phyloP scores from a whole-genome alignment of 1,140 invertebrate species.

The Palaemon carinicauda region DNA sequence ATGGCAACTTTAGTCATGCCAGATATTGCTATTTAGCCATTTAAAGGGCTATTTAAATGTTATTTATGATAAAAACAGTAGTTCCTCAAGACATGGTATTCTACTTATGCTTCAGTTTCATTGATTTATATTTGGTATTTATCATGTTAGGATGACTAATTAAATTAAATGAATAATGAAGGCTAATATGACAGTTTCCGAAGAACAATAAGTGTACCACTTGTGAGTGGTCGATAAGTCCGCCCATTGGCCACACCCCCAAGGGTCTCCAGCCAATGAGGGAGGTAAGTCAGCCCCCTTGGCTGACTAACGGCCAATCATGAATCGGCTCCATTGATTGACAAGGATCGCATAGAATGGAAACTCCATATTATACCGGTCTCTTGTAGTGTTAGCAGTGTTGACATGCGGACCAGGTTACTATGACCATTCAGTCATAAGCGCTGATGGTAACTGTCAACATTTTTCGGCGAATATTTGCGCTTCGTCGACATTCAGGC shows the following conservation, averaged over 20 bases:
- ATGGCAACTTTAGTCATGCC: constrained; percentile 9
- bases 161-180: neutral
- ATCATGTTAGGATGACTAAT: neutral
- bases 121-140: neutral
- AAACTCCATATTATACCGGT: constrained; percentile 54
- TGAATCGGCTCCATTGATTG: constrained; percentile 42
- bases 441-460: neutral
- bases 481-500: constrained; percentile 15
- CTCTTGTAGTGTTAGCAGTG: constrained; percentile 25
- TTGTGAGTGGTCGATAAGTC: constrained; percentile 56
- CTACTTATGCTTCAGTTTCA: too few species aligned
- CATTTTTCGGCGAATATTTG: constrained; percentile 40
- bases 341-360: constrained; percentile 48
- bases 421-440: constrained; percentile 21
- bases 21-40: neutral
- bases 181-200: neutral
- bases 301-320: constrained; percentile 48
- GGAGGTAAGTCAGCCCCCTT: constrained; percentile 22
- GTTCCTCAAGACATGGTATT: too few species aligned
- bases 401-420: constrained; percentile 21
- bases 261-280: constrained; percentile 32
- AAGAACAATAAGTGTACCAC: constrained; percentile 27
- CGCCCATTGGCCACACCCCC: constrained; percentile 42
- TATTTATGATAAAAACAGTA: neutral
- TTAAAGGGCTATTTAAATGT: too few species aligned